Conservation (phyloP, 92 coral and sea anemone genomes). For the Zoanthus gigantus region DNA sequence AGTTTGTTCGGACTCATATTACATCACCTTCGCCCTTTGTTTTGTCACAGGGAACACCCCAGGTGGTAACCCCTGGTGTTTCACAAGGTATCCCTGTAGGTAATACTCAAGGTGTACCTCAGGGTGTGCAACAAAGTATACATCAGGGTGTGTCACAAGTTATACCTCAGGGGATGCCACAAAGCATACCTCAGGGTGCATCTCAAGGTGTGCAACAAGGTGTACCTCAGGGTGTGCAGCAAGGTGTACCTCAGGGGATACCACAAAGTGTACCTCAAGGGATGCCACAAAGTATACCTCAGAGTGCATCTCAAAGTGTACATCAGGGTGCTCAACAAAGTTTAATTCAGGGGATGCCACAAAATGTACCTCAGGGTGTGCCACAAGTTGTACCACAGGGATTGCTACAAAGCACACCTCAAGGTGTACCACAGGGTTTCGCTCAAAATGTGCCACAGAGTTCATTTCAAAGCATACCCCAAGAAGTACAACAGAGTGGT, state of each 20-base stretch:
- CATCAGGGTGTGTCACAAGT: not conserved
- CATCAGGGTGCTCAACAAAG: not conserved
- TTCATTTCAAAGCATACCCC: not conserved
- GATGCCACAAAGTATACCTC: not conserved
- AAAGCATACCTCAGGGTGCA: not conserved
- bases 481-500: not conserved
- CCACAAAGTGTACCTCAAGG: not conserved
- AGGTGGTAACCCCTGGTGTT: constrained; percentile 56
- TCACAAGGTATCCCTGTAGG: constrained; percentile 1
- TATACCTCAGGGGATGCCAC: not conserved
- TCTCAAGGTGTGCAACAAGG: not conserved
- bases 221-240: not conserved
- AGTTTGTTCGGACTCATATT: constrained; percentile 39
- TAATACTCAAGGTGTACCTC: not conserved
- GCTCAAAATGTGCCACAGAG: not conserved
- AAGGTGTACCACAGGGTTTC: not conserved
- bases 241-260: not conserved
- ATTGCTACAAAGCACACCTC: not conserved
- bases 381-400: not conserved
- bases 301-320: not conserved
- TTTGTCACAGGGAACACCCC: constrained; percentile 53
- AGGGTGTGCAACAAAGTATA: not conserved
- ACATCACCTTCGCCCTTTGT: constrained; percentile 15
- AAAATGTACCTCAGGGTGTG: not conserved
- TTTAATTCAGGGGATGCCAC: not conserved